These are phyloP conservation scores for Lordiphosa fenestrarum DNA, from an alignment of 2,888 invertebrate species.

Conservation along the genomic window DNA sequence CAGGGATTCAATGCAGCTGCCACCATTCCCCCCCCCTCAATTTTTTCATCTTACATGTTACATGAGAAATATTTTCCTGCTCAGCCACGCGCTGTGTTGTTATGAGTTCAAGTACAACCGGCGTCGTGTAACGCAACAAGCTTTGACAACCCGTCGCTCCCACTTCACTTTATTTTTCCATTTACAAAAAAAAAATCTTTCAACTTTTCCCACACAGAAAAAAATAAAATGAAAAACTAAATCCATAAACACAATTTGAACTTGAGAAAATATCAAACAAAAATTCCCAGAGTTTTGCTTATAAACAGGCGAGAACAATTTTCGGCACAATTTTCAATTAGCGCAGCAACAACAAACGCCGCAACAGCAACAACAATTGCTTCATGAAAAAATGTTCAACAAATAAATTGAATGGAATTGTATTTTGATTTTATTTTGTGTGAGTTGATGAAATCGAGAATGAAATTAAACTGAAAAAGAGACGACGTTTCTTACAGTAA, in stretches of 20 bases:
- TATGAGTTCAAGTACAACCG: conserved; percentile 69
- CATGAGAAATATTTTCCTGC: no score
- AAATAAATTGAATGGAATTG: conserved; percentile 63
- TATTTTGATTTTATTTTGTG: conserved; percentile 62
- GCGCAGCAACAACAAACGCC: conserved; percentile 22
- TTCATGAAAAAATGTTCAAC: conserved; percentile 36
- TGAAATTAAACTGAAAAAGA: conserved; percentile 37
- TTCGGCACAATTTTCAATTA: conserved; percentile 68
- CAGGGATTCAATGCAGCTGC: no score
- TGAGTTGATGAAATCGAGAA: conserved; percentile 46
- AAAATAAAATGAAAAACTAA: conserved; percentile 15
- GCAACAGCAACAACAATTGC: not conserved
- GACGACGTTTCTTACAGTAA: not conserved
- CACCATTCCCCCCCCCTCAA: no score
- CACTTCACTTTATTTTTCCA: not conserved
- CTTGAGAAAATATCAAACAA: conserved; percentile 29
- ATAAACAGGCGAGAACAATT: conserved; percentile 39
- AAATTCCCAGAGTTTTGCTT: conserved; percentile 18
- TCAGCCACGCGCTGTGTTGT: conserved; percentile 16
- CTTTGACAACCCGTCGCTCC: conserved; percentile 30
- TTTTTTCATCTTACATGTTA: no score
- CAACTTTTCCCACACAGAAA: conserved; percentile 48
- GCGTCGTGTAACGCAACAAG: conserved; percentile 48
- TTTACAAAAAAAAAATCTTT: conserved; percentile 19
- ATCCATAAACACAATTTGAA: conserved; percentile 29